These are phyloP conservation scores for Momotus momota DNA, from an alignment of 2,797 vertebrate genomes.

Conservation along the genomic window DNA sequence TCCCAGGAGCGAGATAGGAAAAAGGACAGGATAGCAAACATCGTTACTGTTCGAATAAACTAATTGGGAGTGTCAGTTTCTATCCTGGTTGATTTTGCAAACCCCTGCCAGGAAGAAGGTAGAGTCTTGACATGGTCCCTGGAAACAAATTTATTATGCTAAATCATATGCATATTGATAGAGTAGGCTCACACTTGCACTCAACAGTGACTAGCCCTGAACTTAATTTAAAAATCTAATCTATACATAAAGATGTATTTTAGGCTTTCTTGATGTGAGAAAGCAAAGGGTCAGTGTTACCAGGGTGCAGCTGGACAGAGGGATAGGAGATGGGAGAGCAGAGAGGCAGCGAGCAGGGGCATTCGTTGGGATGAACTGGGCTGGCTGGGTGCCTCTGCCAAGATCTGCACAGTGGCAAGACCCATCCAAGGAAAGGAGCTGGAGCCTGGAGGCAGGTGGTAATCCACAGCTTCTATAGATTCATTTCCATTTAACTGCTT, in stretches of 20 bases:
- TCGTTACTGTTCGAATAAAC: accelerated
- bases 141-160: not conserved
- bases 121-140: not conserved
- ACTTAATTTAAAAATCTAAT: not conserved
- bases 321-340: not conserved
- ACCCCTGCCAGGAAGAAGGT: not conserved
- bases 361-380: not conserved
- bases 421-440: not conserved
- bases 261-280: not conserved
- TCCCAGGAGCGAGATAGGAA: not conserved
- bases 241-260: not conserved
- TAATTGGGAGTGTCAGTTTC: not conserved
- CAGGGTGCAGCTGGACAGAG: not conserved
- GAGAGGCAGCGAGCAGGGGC: not conserved
- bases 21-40: not conserved
- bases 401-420: not conserved
- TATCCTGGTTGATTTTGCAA: not conserved
- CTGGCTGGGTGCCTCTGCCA: not conserved
- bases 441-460: not conserved
- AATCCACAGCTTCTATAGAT: not conserved
- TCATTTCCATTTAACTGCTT: not conserved
- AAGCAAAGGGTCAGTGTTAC: not conserved
- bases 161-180: not conserved
- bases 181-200: not conserved
- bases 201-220: not conserved